phyloP scores from a whole-genome alignment of 2,797 vertebrate species.

The Dendrocincla fuliginosa region DNA sequence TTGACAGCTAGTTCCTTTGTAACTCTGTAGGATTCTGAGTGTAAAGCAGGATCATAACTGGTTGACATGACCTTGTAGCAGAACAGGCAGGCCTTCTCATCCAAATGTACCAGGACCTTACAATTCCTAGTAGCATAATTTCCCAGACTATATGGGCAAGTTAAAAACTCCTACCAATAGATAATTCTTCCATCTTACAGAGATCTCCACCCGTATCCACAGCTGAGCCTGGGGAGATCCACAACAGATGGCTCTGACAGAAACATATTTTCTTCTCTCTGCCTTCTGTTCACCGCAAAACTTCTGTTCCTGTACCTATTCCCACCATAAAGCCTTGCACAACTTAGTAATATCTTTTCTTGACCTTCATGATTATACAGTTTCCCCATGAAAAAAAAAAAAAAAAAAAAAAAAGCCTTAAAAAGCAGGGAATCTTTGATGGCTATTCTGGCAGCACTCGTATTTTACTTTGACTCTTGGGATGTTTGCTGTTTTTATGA shows the following conservation, averaged over 20 bases:
- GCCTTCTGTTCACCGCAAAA: conserved; percentile 56
- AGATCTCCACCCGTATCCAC: conserved; percentile 14
- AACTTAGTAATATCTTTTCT: not conserved
- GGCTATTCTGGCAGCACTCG: not conserved
- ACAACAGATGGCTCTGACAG: conserved; percentile 61
- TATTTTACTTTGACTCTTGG: not conserved
- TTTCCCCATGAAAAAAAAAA: not conserved
- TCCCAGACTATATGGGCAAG: not conserved
- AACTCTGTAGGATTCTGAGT: not conserved
- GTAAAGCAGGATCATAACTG: not conserved
- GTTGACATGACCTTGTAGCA: not conserved
- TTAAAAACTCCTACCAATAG: not conserved
- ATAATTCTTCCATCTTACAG: not conserved
- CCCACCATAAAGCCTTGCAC: not conserved
- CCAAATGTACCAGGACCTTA: not conserved
- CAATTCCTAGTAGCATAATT: not conserved
- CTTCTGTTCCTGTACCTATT: conserved; percentile 47
- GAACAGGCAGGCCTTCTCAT: not conserved
- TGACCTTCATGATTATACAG: not conserved
- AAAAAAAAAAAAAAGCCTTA: not conserved
- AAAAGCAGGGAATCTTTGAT: not conserved
- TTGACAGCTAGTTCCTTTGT: not conserved
- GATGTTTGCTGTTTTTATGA: not conserved
- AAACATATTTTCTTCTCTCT: conserved; percentile 61
- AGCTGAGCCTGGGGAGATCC: conserved; percentile 49